A percentile compares a stretch with the other conserved stretches of the same genome.
Evolutionary conservation across 2,888 invertebrate species (phyloP).

Genomic region (Tenthredo notha): DNA sequence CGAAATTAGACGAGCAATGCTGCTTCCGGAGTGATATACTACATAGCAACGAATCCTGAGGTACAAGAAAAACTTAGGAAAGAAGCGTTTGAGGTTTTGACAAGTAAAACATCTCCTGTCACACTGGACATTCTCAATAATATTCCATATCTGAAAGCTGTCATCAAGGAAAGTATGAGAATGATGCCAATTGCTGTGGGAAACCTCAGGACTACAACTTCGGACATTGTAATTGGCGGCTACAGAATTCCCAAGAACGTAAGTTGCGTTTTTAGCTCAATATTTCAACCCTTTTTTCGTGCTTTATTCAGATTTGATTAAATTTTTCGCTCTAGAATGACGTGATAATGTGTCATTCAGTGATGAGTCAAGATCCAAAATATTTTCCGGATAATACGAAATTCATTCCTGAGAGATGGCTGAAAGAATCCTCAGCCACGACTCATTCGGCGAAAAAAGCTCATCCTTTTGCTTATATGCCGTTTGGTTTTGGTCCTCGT

Average conservation of each 20-base stretch:
- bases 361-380: slow-evolving; percentile 71
- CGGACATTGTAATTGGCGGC: slow-evolving; percentile 82
- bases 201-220: slow-evolving; percentile 79
- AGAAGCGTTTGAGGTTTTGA: slow-evolving; percentile 80
- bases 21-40: slow-evolving; percentile 81
- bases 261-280: slow-evolving; percentile 66
- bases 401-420: slow-evolving; percentile 86
- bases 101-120: slow-evolving; percentile 75
- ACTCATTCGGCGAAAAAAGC: slow-evolving; percentile 76
- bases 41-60: slow-evolving; percentile 82
- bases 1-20: slow-evolving; percentile 80
- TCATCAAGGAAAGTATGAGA: slow-evolving; percentile 86
- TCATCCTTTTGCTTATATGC: slow-evolving; percentile 83
- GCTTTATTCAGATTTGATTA: background rate
- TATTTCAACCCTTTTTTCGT: background rate
- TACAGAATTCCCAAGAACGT: slow-evolving; percentile 84
- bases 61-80: slow-evolving; percentile 83
- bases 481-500: slow-evolving; percentile 86
- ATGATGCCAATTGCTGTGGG: slow-evolving; percentile 83
- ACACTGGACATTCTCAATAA: slow-evolving; percentile 77
- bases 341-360: slow-evolving; percentile 67
- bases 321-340: slow-evolving; percentile 62
- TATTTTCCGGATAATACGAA: slow-evolving; percentile 81
- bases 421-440: slow-evolving; percentile 80
- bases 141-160: slow-evolving; percentile 84